These are phyloP conservation scores for Poeciliopsis gracilis DNA, from an alignment of 2,797 vertebrate genomes.

Conservation along the genomic window DNA sequence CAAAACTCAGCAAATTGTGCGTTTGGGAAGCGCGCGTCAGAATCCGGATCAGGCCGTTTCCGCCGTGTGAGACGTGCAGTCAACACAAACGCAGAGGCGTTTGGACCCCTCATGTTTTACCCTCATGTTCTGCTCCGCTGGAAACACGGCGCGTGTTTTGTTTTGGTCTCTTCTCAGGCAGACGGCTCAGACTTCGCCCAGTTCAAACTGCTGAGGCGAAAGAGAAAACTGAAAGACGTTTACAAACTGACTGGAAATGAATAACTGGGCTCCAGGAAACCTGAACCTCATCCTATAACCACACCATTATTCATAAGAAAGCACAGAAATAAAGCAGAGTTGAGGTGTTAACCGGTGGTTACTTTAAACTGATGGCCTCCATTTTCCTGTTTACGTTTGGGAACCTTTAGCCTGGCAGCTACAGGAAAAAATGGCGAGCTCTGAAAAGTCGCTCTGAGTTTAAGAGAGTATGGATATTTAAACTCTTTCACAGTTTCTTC, in stretches of 20 bases:
- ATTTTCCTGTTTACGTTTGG: slow-evolving; percentile 50
- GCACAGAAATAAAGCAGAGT: slow-evolving; percentile 8
- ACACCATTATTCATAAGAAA: not conserved
- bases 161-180: slow-evolving; percentile 43
- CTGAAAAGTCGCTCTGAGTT: not conserved
- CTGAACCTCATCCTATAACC: not conserved
- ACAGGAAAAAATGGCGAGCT: not conserved
- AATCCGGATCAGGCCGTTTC: slow-evolving; percentile 29
- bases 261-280: slow-evolving; percentile 31
- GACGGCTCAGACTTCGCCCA: slow-evolving; percentile 47
- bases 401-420: slow-evolving; percentile 14
- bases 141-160: slow-evolving; percentile 55
- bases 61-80: slow-evolving; percentile 31
- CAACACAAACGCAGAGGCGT: slow-evolving; percentile 17
- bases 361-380: slow-evolving; percentile 18
- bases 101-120: slow-evolving; percentile 39
- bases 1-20: not conserved
- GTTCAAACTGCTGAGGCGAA: slow-evolving; percentile 21
- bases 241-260: slow-evolving; percentile 52
- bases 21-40: not conserved
- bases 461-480: not conserved
- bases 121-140: slow-evolving; percentile 73
- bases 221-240: slow-evolving; percentile 26
- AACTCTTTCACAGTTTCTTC: slow-evolving; percentile 13
- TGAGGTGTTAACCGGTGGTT: slow-evolving; percentile 53